Evolutionary conservation across 2,888 invertebrate species (phyloP).

Genomic region (Volucella zonaria): DNA sequence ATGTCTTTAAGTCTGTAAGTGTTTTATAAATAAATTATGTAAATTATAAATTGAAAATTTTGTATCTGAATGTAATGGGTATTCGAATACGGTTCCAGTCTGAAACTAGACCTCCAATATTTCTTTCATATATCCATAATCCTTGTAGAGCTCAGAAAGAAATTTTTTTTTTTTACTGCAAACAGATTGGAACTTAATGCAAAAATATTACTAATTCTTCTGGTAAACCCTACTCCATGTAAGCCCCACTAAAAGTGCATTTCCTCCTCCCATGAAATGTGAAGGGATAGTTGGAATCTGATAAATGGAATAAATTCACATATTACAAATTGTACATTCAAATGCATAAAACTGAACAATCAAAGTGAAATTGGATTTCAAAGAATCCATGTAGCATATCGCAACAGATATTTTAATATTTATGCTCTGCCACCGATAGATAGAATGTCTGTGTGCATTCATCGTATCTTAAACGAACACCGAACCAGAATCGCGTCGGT

Average conservation of each 20-base stretch:
- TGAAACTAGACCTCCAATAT: too few relatives aligned
- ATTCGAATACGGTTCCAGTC: too few relatives aligned
- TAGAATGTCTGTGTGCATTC: constrained; percentile 22
- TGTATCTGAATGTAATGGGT: too few relatives aligned
- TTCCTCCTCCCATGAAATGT: neutral
- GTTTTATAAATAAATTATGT: too few relatives aligned
- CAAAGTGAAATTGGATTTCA: constrained; percentile 63
- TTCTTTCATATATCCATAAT: too few relatives aligned
- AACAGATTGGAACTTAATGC: too few relatives aligned
- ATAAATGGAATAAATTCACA: constrained; percentile 25
- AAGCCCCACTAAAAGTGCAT: neutral
- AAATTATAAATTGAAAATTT: too few relatives aligned
- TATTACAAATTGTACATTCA: constrained; percentile 25
- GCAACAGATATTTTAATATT: constrained; percentile 67
- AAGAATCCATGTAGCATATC: constrained; percentile 53
- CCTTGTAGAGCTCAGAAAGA: too few relatives aligned
- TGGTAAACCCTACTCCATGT: too few relatives aligned
- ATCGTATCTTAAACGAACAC: constrained; percentile 2
- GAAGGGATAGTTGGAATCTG: constrained; percentile 26
- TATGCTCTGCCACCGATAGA: constrained; percentile 51
- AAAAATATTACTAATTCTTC: too few relatives aligned
- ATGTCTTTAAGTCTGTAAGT: too few relatives aligned
- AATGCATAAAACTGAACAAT: constrained; percentile 51
- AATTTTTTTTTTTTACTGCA: too few relatives aligned
- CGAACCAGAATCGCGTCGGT: constrained; percentile 4